Base-by-base conservation (phyloP, 2,113 vertebrate species). In the Cynoglossus semilaevis region DNA sequence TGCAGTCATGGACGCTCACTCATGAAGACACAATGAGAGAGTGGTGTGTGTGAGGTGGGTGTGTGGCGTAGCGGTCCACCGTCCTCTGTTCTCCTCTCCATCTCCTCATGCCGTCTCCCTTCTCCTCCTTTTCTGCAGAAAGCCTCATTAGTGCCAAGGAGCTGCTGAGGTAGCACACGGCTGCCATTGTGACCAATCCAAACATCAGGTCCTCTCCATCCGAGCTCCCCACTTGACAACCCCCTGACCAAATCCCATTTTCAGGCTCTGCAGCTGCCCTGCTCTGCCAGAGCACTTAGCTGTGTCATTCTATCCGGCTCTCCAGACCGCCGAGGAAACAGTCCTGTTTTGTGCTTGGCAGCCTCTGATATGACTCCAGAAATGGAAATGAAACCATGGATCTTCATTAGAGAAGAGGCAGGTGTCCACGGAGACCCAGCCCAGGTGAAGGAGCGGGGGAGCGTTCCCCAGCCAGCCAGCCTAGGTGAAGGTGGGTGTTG, bases 401-500 rank as follows among this genome's bases (percentile, higher is more conserved):
- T 93, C 91, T 93, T 94, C 93, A 96, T 95, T 93, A 93, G 85
- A 93, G 85, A 85, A 89, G 84, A 92, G 88, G 93, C 95, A 98
- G 94, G 93, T 96, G 95, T 92, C 91, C 89, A 64, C 71, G 70
- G 74, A 82, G 80, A 83, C 77, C 68, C 87, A 63, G 82, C 87
- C 90, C 94, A 96, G 94, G 94, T 97, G 93, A 96, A 88, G 91
- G 82, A 79, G 83, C 81, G 16, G 54, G 76, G 72, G 52, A 36
- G 75, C 70, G 70, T 45, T 75, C 43, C 51, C 29, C 29, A 29
- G 22, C 10, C 63, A 11, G 63, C 4, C 34, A 65, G 54, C 12
- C 41, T 41, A 8, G 65, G 53, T 53, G 41, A 67, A 22, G 54
- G 45, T 45, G 73, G 67, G 64, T 70, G 51, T 63, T 17, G 54